A percentile compares a stretch with the other conserved stretches of the same genome.
These are phyloP conservation scores for Heliconius nattereri DNA, from an alignment of 1,140 invertebrate species.

Conservation along the genomic window DNA sequence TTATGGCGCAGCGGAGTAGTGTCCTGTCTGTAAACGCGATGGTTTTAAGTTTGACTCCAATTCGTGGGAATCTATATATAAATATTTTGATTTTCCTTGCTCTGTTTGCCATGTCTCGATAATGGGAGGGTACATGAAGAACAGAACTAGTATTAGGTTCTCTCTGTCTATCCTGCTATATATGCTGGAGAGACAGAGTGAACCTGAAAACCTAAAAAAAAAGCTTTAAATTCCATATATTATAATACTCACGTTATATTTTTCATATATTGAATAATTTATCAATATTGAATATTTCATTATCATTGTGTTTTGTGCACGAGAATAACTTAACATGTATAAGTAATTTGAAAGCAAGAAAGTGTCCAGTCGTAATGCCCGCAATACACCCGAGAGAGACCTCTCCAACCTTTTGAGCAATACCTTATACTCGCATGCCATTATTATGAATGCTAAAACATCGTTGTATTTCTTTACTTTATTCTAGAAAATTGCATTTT, in stretches of 20 bases:
- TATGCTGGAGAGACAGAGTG: too few relatives aligned
- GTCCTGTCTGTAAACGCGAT: too few relatives aligned
- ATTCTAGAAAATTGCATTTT: not conserved
- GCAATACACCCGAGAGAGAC: not conserved
- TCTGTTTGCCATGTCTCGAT: too few relatives aligned
- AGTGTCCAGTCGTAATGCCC: not conserved
- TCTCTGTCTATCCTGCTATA: too few relatives aligned
- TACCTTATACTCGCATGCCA: not conserved
- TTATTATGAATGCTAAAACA: not conserved
- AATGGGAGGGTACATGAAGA: too few relatives aligned
- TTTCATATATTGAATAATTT: not conserved
- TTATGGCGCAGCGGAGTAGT: too few relatives aligned
- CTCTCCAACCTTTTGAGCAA: not conserved
- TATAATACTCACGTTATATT: not conserved
- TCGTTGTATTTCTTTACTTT: not conserved
- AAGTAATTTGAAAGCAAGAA: conserved; percentile 2
- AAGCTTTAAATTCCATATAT: too few relatives aligned
- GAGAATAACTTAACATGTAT: not conserved
- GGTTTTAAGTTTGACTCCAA: too few relatives aligned
- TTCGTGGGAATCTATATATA: too few relatives aligned
- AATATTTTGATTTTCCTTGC: too few relatives aligned
- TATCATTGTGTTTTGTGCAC: not conserved
- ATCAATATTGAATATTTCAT: not conserved
- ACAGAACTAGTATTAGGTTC: too few relatives aligned
- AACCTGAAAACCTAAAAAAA: too few relatives aligned